Evolutionary conservation across 2,888 invertebrate species (phyloP), one percentile per base, ranked within the genome.

Genomic region (Brassicogethes aeneus): DNA sequence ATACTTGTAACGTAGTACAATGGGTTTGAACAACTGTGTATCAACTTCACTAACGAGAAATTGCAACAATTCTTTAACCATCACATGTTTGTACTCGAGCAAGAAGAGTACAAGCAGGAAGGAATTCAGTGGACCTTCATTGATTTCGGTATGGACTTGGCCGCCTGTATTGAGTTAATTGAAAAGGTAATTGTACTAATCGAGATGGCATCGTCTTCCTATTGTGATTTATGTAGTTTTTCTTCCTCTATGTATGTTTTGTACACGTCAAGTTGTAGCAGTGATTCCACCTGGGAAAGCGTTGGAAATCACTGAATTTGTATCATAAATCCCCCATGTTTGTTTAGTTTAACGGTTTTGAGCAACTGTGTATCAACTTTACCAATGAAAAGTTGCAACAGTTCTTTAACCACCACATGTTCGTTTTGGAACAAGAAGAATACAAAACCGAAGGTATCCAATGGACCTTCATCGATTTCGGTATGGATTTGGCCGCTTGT

Each of bases 331-430:
- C 36, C 36, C 37, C 39, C 44, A 66, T 68, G 36, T 43, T 36
- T 23, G 42, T 54, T 39, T 73, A 88, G 86, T 86, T 65, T 80
- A 94, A 94, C 80, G 90, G 92, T 72, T 94, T 93, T 79, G 93
- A 94, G 78, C 94, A 94, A 79, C 80, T 94, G 70, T 94, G 93
- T 79, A 94, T 94, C 81, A 94, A 94, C 80, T 94, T 94, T 79
- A 94, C 93, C 73, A 94, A 94, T 72, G 93, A 94, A 77, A 90
- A 92, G 73, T 80, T 94, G 64, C 94, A 95, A 76, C 94, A 94
- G 73, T 94, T 93, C 82, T 94, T 94, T 85, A 94, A 94, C 76
- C 93, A 94, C 68, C 88, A 94, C 81, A 94, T 94, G 93, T 94
- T 94, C 74, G 91, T 94, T 61, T 81, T 94, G 60, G 93, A 94